Base-by-base conservation (phyloP, 2,888 invertebrate species). In the Aradus depressus region DNA sequence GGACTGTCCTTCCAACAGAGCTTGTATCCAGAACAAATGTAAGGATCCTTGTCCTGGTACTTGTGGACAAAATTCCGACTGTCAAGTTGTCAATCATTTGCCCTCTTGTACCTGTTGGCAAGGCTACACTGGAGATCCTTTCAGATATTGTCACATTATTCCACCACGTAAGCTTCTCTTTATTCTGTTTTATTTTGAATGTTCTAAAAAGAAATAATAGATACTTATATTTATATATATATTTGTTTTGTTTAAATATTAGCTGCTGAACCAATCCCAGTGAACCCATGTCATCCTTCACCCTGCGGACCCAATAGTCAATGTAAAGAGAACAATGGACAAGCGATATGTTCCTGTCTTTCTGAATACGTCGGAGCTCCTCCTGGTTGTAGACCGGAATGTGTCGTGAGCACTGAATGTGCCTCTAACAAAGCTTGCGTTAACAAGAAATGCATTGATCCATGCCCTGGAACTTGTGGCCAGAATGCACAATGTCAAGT, bases 1-100 rank as follows among this genome's bases (percentile, higher is more conserved):
- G 1, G 87, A 87, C 66, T 89, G 89, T 65, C 64, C 79, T 2
- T 69, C 72, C 16, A 76, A 80, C 59, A 77, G 76, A 63, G 81
- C 87, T 3, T 89, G 89, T 62, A 69, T 84, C 10, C 78, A 81
- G 62, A 78, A 80, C 59, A 84, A 84, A 68, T 90, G 90, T 65
- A 65, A 70, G 21, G 76, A 87, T 66, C 88, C 89, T 31, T 89
- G 89, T 59, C 75, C 77, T 26, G 78, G 76, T 44, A 75, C 80
- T 45, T 89, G 83, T 63, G 89, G 87, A 44, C 69, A 70, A 62
- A 81, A 81, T 65, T 79, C 85, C 14, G 70, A 76, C 60, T 89
- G 88, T 63, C 75, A 80, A 68, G 81, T 82, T 26, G 74, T 84
- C 14, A 79, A 81, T 60, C 87, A 87, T 63, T 71, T 80, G 58